These are phyloP conservation scores for Poeciliopsis prolifica DNA, from an alignment of 2,113 vertebrate species.

Conservation along the genomic window DNA sequence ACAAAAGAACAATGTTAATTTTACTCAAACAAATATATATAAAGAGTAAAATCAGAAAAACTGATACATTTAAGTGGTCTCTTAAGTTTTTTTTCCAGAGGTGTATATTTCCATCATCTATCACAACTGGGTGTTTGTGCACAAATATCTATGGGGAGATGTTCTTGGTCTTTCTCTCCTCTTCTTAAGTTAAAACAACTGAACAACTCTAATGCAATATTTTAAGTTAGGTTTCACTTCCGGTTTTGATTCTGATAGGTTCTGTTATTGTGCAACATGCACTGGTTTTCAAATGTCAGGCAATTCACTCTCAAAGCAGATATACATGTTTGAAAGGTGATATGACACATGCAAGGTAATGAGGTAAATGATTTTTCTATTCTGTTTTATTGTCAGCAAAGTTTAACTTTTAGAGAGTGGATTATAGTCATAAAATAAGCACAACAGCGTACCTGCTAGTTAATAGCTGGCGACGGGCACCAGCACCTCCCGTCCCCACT, in stretches of 20 bases:
- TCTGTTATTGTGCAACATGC: not conserved
- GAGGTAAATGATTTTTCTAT: not conserved
- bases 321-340: not conserved
- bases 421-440: not conserved
- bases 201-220: not conserved
- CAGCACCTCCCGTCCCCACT: too few species aligned
- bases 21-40: too few species aligned
- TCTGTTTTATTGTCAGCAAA: not conserved
- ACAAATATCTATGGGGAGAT: not conserved
- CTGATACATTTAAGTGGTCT: too few species aligned
- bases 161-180: not conserved
- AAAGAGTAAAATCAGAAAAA: too few species aligned
- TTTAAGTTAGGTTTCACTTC: not conserved
- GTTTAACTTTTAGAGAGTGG: not conserved
- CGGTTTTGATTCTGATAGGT: not conserved
- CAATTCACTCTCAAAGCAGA: not conserved
- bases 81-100: too few species aligned
- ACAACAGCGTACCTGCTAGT: too few species aligned
- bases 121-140: not conserved
- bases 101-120: too few species aligned
- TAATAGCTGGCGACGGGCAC: too few species aligned
- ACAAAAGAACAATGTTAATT: too few species aligned
- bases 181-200: not conserved
- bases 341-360: not conserved
- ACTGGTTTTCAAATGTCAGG: not conserved